Evolutionary conservation across 2,797 vertebrate species (phyloP), one percentile per base, ranked within the genome.

Genomic region (Argyrosomus regius): DNA sequence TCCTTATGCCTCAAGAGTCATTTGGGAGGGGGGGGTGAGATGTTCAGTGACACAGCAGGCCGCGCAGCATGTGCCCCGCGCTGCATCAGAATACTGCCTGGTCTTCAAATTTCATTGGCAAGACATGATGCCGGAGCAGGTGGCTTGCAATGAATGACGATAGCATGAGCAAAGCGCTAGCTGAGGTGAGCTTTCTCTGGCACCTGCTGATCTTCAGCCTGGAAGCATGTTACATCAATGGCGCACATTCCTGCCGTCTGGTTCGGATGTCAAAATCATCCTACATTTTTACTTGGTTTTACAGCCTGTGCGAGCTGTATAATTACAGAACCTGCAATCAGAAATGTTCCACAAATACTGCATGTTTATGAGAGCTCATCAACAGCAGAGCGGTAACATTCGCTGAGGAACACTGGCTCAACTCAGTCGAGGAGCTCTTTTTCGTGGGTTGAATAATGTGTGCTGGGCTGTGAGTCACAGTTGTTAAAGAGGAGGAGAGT

Each of bases 401-500:
- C 46, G 53, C 56, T 67, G 77, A 77, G 57, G 68, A 87, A 77
- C 64, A 58, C 9, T 59, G 43, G 75, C 73, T 70, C 22, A 85
- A 46, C 72, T 75, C 39, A 46, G 78, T 82, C 14, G 48, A 87
- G 73, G 66, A 88, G 80, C 64, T 88, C 75, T 83, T 88, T 84
- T 74, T 81, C 70, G 88, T 91, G 79, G 89, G 91, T 57, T 92
- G 91, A 84, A 85, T 90, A 89, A 83, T 89, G 84, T 82, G 80
- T 81, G 75, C 72, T 84, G 82, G 54, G 58, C 77, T 75, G 78
- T 95, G 94, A 94, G 88, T 95, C 93, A 94, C 85, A 85, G 82
- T 83, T 87, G 88, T 78, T 92, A 91, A 93, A 90, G 93, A 92
- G 92, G 93, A 92, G 89, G 89, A 91, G 70, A 91, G 88, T 64